Conservation (phyloP, 2,888 invertebrate genomes). For the Phortica okadai region DNA sequence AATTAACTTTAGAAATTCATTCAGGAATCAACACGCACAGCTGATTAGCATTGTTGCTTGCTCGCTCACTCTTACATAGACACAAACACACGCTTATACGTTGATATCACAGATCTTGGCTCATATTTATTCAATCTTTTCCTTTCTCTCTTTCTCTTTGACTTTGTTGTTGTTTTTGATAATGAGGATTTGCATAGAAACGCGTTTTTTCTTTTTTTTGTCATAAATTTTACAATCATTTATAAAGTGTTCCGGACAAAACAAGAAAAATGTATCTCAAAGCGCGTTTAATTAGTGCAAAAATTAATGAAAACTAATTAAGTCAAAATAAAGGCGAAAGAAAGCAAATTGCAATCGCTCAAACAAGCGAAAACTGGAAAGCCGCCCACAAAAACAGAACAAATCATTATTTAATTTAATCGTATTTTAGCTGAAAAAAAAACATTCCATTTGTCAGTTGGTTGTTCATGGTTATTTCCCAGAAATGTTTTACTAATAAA, state of each 20-base stretch:
- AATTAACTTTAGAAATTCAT: neutral
- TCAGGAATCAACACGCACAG: neutral
- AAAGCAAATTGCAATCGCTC: too few species aligned
- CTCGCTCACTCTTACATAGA: neutral
- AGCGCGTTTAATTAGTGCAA: neutral
- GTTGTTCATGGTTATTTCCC: neutral
- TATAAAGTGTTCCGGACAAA: too few species aligned
- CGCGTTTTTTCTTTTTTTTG: too few species aligned
- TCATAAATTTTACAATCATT: too few species aligned
- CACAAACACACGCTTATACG: neutral
- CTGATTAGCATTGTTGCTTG: neutral
- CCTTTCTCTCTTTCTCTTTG: too few species aligned
- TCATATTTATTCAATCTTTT: too few species aligned
- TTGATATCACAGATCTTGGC: too few species aligned
- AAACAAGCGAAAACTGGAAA: neutral
- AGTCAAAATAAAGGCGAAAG: neutral
- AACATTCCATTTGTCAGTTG: neutral
- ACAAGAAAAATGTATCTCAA: too few species aligned
- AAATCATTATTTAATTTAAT: neutral
- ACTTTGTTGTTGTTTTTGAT: too few species aligned
- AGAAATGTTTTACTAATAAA: neutral
- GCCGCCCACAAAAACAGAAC: neutral
- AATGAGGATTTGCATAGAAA: too few species aligned
- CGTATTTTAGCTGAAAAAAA: neutral
- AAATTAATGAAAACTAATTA: neutral